Percentiles rank a stretch among this genome's conserved stretches.
phyloP scores from a whole-genome alignment of 2,888 invertebrate species.

The Lysandra bellargus region DNA sequence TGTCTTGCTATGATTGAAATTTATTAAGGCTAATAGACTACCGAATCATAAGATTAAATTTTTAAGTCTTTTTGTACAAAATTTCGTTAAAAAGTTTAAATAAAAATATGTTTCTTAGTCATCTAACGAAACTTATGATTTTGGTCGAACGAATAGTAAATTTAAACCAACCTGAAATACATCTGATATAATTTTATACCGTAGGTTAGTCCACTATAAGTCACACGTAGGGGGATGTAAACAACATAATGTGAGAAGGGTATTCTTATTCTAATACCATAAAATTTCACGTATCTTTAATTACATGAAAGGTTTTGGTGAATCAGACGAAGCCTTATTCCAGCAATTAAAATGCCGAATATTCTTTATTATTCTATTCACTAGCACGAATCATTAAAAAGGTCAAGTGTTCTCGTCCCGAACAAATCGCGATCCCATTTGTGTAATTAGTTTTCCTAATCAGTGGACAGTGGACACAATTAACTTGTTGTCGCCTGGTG shows the following conservation, averaged over 20 bases:
- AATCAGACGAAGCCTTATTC: neutral
- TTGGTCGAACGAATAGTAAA: too few relatives aligned
- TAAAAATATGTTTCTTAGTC: too few relatives aligned
- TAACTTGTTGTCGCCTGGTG: neutral
- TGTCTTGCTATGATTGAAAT: neutral
- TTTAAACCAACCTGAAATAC: too few relatives aligned
- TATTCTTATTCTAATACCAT: neutral
- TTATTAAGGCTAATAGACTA: neutral
- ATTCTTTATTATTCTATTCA: neutral
- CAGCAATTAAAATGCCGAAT: neutral
- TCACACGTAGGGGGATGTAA: neutral
- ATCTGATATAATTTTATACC: neutral
- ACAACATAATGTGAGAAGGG: neutral
- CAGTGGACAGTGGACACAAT: neutral
- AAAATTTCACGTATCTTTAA: neutral
- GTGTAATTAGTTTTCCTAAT: slow-evolving; percentile 20
- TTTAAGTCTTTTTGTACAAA: too few relatives aligned
- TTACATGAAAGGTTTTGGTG: neutral
- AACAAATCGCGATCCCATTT: slow-evolving; percentile 7
- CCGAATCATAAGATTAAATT: neutral
- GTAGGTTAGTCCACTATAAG: too few relatives aligned
- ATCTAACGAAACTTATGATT: too few relatives aligned
- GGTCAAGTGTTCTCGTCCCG: slow-evolving; percentile 16
- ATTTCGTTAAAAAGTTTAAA: too few relatives aligned
- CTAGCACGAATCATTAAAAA: neutral